Evolutionary conservation across 2,113 vertebrate genomes (phyloP).

Genomic region (Asarcornis scutulata): DNA sequence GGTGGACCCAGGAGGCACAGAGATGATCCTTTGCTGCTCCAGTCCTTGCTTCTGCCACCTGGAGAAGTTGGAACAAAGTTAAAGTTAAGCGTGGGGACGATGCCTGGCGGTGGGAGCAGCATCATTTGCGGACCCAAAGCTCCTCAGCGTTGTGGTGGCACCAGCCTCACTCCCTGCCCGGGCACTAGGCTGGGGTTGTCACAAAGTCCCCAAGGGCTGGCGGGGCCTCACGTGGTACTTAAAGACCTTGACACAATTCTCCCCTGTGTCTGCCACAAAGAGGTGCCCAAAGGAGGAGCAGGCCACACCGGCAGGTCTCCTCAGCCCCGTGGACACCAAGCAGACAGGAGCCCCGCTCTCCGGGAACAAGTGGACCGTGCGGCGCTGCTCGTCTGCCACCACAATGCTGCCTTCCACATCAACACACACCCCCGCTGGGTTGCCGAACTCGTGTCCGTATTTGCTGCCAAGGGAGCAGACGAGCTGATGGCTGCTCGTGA

Average conservation of each 20-base stretch:
- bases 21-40: neutral
- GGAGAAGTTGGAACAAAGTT: neutral
- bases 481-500: slow-evolving; percentile 36
- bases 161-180: neutral
- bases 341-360: slow-evolving; percentile 35
- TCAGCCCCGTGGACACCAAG: slow-evolving; percentile 66
- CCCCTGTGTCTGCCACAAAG: slow-evolving; percentile 66
- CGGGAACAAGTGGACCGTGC: slow-evolving; percentile 65
- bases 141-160: neutral
- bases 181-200: neutral
- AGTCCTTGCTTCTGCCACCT: neutral
- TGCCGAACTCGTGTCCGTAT: slow-evolving; percentile 48
- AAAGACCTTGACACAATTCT: slow-evolving; percentile 68
- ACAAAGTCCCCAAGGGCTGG: neutral
- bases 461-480: slow-evolving; percentile 63
- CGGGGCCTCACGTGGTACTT: slow-evolving; percentile 20
- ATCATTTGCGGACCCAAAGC: neutral
- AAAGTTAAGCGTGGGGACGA: no score
- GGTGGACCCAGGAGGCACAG: neutral
- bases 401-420: slow-evolving; percentile 56
- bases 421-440: slow-evolving; percentile 58
- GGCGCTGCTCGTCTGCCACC: slow-evolving; percentile 63
- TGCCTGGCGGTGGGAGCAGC: neutral
- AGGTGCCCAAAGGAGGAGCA: slow-evolving; percentile 66
- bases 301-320: slow-evolving; percentile 34